These are phyloP conservation scores for Ips nitidus DNA, from an alignment of 1,140 invertebrate species.

Conservation along the genomic window DNA sequence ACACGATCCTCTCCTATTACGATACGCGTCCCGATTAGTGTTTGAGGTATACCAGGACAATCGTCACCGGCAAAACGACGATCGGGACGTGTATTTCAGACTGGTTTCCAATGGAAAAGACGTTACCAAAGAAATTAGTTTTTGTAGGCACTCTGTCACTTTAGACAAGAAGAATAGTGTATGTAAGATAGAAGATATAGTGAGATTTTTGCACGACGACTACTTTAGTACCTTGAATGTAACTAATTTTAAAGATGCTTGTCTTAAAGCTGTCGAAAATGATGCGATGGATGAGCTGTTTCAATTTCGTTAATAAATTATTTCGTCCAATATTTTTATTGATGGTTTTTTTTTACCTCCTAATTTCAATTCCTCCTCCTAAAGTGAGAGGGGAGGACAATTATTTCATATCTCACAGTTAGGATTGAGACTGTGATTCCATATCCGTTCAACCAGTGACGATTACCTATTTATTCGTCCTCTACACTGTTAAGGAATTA, in stretches of 20 bases:
- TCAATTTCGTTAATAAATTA: constrained; percentile 19
- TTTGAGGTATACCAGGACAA: constrained; percentile 74
- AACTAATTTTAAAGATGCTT: constrained; percentile 84
- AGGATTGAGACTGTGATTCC: no score
- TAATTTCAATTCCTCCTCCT: no score
- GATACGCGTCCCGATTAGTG: constrained; percentile 82
- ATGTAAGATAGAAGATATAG: constrained; percentile 82
- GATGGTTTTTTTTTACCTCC: no score
- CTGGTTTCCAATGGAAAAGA: constrained; percentile 85
- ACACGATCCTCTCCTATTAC: constrained; percentile 61
- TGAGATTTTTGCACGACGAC: constrained; percentile 81
- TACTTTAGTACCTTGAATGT: constrained; percentile 79
- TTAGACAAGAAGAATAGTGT: constrained; percentile 61
- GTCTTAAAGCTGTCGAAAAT: constrained; percentile 44
- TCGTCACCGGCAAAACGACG: constrained; percentile 50
- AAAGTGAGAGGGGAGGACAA: no score
- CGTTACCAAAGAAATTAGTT: constrained; percentile 77
- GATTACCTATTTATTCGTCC: no score
- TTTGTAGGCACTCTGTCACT: constrained; percentile 68
- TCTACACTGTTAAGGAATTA: no score
- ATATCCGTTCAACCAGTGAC: no score
- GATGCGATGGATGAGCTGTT: constrained; percentile 14
- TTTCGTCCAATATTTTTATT: no score
- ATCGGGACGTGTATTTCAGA: constrained; percentile 76
- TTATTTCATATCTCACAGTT: no score